phyloP scores from a whole-genome alignment of 2,888 invertebrate species.

The Limnephilus auricula region DNA sequence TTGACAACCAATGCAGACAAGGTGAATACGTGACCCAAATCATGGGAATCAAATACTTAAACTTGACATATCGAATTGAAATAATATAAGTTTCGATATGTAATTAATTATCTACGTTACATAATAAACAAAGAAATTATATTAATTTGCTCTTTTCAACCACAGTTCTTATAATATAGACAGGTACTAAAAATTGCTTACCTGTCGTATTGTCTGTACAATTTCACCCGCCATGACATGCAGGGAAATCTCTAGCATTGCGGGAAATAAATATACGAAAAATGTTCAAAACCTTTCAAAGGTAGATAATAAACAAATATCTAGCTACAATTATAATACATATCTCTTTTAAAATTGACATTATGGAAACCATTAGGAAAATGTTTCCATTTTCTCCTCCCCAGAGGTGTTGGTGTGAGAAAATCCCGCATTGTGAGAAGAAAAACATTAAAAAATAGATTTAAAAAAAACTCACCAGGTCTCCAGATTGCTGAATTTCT shows the following conservation, averaged over 20 bases:
- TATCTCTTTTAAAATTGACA: not conserved
- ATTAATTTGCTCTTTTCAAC: too few species aligned
- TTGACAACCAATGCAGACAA: too few species aligned
- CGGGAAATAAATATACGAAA: not conserved
- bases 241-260: not conserved
- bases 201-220: not conserved
- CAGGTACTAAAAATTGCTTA: too few species aligned
- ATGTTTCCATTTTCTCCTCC: not conserved
- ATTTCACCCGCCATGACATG: not conserved
- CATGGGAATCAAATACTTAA: too few species aligned
- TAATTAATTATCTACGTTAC: too few species aligned
- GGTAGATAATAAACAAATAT: too few species aligned
- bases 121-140: too few species aligned
- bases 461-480: constrained; percentile 83
- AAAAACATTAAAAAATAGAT: not conserved
- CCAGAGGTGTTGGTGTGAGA: not conserved
- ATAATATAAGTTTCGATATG: too few species aligned
- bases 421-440: not conserved
- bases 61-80: too few species aligned
- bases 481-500: constrained; percentile 99
- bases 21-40: too few species aligned
- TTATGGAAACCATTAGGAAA: constrained; percentile 41
- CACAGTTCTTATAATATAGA: too few species aligned
- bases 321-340: too few species aligned
- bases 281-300: not conserved